Conservation (phyloP, 2,888 invertebrate species). For the Cerastoderma edule region DNA sequence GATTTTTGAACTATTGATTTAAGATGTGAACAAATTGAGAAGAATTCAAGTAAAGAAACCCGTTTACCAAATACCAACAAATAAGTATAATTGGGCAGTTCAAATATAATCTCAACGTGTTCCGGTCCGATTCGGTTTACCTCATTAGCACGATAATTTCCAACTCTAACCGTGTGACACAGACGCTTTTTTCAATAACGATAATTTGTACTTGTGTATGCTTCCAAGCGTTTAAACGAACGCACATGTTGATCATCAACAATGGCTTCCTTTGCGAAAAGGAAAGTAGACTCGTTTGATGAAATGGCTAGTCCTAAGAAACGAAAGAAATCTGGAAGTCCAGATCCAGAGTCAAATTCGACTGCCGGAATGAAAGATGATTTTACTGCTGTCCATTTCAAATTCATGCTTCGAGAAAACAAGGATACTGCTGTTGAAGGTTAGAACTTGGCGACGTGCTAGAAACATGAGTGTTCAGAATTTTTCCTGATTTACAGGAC, state of each 20-base stretch:
- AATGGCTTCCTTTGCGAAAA: conserved; percentile 6
- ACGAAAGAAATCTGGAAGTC: neutral
- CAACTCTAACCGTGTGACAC: neutral
- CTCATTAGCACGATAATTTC: no score
- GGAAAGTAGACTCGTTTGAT: neutral
- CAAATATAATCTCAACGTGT: no score
- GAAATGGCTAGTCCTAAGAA: conserved; percentile 31
- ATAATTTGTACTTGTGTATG: no score
- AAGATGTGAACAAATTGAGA: no score
- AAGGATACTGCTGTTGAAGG: conserved; percentile 26
- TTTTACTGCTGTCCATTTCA: conserved; percentile 69
- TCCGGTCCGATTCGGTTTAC: no score
- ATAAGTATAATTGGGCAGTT: no score
- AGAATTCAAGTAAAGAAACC: no score
- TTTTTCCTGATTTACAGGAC: no score
- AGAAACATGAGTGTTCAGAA: no score
- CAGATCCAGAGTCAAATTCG: conserved; percentile 23
- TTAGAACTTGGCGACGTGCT: no score
- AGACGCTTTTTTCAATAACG: conserved; percentile 19
- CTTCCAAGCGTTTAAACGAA: conserved; percentile 25
- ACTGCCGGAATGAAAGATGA: conserved; percentile 29
- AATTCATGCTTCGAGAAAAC: conserved; percentile 63
- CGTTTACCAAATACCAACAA: no score
- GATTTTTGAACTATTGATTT: no score
- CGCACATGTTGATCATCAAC: conserved; percentile 33